These are phyloP conservation scores for Notolabrus celidotus DNA, from an alignment of 2,797 vertebrate species.

Conservation along the genomic window DNA sequence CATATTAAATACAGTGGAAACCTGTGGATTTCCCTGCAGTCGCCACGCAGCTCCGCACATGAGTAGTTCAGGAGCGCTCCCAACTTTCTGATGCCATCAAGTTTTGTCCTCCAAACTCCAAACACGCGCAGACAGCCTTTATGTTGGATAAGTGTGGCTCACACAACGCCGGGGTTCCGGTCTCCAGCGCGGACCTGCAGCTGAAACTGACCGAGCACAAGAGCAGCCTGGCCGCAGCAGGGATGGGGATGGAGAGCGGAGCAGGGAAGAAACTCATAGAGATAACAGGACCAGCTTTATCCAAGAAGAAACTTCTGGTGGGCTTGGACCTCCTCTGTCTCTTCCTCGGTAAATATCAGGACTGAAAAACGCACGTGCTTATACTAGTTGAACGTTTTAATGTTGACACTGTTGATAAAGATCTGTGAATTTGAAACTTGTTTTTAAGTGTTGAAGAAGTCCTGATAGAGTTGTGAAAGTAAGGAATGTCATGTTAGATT, in stretches of 20 bases:
- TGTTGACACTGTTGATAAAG: too few relatives aligned
- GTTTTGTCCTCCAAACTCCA: not conserved
- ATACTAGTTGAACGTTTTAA: too few relatives aligned
- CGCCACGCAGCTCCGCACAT: constrained; percentile 1
- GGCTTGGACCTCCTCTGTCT: constrained; percentile 79
- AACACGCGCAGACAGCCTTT: constrained; percentile 2
- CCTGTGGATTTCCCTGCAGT: constrained; percentile 1
- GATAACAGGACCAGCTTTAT: constrained; percentile 61
- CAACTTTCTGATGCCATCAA: constrained; percentile 29
- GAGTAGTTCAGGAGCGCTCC: constrained; percentile 14
- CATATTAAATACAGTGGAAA: constrained; percentile 23
- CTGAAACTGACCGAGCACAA: constrained; percentile 64
- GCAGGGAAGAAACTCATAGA: constrained; percentile 61
- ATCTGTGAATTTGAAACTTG: too few relatives aligned
- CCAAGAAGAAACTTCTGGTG: constrained; percentile 76
- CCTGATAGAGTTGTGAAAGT: too few relatives aligned
- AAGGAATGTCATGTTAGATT: too few relatives aligned
- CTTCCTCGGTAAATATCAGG: constrained; percentile 71
- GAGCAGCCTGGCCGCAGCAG: constrained; percentile 23
- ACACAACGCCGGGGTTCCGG: constrained; percentile 29
- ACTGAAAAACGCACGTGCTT: not conserved
- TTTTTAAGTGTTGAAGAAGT: too few relatives aligned
- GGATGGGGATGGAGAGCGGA: constrained; percentile 63
- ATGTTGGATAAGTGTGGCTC: constrained; percentile 71
- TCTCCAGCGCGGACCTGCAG: constrained; percentile 59